Evolutionary conservation across 2,888 invertebrate genomes (phyloP).

Genomic region (Oeneis ivallda): DNA sequence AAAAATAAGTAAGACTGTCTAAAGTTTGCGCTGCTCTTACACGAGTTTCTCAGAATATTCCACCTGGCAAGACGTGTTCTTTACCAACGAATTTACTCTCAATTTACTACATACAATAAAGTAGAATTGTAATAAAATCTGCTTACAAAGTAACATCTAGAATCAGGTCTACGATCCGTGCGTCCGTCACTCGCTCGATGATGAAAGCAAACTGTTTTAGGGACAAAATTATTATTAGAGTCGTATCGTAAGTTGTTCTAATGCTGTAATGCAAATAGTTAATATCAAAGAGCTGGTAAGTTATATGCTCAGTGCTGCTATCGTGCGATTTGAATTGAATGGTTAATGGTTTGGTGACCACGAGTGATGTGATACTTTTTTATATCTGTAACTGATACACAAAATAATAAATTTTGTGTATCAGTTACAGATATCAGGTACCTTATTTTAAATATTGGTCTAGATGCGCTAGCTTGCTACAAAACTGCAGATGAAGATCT

Average conservation of each 20-base stretch:
- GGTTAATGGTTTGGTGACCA: background rate
- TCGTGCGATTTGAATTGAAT: background rate
- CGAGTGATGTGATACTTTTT: too few species aligned
- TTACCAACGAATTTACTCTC: conserved; percentile 20
- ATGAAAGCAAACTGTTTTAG: conserved; percentile 28
- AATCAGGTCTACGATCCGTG: conserved; percentile 24
- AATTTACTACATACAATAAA: conserved; percentile 32
- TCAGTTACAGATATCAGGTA: too few species aligned
- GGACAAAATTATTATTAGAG: conserved; percentile 21
- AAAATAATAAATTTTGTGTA: too few species aligned
- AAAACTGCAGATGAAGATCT: too few species aligned
- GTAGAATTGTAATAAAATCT: conserved; percentile 29
- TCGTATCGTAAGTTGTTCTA: conserved; percentile 15
- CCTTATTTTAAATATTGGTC: too few species aligned
- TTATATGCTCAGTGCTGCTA: conserved; percentile 1
- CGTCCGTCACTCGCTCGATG: conserved; percentile 15
- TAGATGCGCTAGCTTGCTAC: too few species aligned
- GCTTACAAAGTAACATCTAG: conserved; percentile 36
- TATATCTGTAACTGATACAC: too few species aligned
- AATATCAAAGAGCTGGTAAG: conserved; percentile 20
- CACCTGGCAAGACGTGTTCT: conserved; percentile 32
- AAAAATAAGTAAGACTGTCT: background rate
- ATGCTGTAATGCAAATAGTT: background rate
- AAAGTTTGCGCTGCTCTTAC: background rate
- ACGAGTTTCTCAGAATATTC: conserved; percentile 9